A percentile compares a stretch with the other conserved stretches of the same genome.
These are phyloP conservation scores for Pseudanteris insignis DNA, from an alignment of 2,888 invertebrate genomes.

Conservation along the genomic window DNA sequence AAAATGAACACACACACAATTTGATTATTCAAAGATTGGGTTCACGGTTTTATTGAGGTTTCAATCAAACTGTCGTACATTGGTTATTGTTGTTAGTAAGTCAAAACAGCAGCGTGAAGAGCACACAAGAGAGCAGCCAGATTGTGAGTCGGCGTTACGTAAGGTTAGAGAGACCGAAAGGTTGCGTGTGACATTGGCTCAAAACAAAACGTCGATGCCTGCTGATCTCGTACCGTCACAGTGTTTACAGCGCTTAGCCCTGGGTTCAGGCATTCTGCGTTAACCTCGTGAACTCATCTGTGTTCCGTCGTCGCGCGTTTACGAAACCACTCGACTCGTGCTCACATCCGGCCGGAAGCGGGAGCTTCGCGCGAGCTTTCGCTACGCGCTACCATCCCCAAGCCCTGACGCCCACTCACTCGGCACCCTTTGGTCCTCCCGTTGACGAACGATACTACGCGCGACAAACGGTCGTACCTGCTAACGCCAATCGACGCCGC, in stretches of 20 bases:
- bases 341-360: constrained; percentile 6
- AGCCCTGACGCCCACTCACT: too few species aligned
- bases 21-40: too few species aligned
- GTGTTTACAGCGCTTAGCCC: constrained; percentile 91
- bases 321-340: constrained; percentile 6
- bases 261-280: constrained; percentile 75
- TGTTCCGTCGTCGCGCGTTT: constrained; percentile 62
- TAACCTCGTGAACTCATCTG: constrained; percentile 66
- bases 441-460: too few species aligned
- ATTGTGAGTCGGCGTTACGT: constrained; percentile 11
- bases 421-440: too few species aligned
- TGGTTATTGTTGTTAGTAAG: constrained; percentile 29
- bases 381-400: constrained; percentile 3
- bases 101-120: constrained; percentile 2
- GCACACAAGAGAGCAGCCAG: constrained; percentile 1
- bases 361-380: constrained; percentile 6
- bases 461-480: too few species aligned
- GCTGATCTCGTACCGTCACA: constrained; percentile 78
- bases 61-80: constrained; percentile 15
- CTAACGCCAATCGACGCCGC: too few species aligned
- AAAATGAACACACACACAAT: too few species aligned
- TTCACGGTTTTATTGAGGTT: too few species aligned
- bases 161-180: constrained; percentile 20
- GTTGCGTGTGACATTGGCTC: constrained; percentile 2
- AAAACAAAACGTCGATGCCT: constrained; percentile 17